Percentiles rank a stretch among this genome's conserved stretches.
Evolutionary conservation across 2,888 invertebrate species (phyloP).

Genomic region (Eupithecia dodoneata): DNA sequence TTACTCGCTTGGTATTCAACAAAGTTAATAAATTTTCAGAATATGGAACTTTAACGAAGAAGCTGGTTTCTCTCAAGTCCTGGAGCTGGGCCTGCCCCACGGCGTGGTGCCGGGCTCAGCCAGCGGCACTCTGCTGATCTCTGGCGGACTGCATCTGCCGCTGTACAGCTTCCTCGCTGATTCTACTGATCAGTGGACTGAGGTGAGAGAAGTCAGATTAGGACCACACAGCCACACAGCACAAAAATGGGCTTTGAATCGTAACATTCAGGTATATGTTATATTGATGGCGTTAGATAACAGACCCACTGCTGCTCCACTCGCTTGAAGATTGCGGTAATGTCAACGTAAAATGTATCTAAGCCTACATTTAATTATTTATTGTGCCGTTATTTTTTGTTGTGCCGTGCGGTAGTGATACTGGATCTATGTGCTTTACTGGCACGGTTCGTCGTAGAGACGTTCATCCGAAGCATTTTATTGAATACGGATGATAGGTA

Average conservation of each 20-base stretch:
- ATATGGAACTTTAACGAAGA: slow-evolving; percentile 89
- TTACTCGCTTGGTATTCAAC: neutral
- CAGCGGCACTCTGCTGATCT: slow-evolving; percentile 84
- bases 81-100: slow-evolving; percentile 86
- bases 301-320: neutral
- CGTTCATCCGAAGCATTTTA: no score
- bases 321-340: neutral
- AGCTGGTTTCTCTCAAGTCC: slow-evolving; percentile 87
- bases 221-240: neutral
- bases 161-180: slow-evolving; percentile 71
- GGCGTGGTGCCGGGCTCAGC: slow-evolving; percentile 87
- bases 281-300: neutral
- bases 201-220: slow-evolving; percentile 32
- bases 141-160: slow-evolving; percentile 86
- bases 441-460: no score
- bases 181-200: slow-evolving; percentile 70
- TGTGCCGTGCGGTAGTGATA: no score
- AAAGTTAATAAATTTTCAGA: slow-evolving; percentile 61
- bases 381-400: no score
- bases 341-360: neutral
- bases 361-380: no score
- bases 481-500: no score
- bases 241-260: neutral
- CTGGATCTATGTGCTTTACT: no score
- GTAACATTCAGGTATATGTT: neutral